These are phyloP conservation scores for Notodonta dromedarius DNA, from an alignment of 2,888 invertebrate genomes.

Conservation along the genomic window DNA sequence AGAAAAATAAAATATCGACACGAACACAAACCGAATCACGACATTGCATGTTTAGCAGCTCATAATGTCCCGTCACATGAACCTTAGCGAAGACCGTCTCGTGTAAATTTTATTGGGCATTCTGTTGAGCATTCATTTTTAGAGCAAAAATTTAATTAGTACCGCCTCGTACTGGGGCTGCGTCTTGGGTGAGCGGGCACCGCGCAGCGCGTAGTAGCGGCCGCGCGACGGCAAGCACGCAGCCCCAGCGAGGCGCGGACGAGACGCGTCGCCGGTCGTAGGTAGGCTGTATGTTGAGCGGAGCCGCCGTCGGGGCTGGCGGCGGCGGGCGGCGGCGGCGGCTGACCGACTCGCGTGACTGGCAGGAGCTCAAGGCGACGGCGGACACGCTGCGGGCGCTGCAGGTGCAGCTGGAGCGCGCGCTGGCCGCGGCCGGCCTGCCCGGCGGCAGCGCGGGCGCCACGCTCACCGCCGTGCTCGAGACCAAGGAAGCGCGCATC, in stretches of 20 bases:
- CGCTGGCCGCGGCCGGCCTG: constrained; percentile 86
- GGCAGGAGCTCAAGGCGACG: constrained; percentile 93
- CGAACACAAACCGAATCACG: constrained; percentile 74
- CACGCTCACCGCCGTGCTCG: constrained; percentile 91
- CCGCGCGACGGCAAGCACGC: constrained; percentile 42
- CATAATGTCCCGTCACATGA: constrained; percentile 79
- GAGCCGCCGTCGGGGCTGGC: constrained; percentile 55
- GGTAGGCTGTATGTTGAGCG: constrained; percentile 59
- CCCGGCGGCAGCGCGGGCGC: constrained; percentile 84
- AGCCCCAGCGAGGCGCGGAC: constrained; percentile 61
- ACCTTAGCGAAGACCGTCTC: constrained; percentile 79
- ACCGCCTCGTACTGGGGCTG: constrained; percentile 72
- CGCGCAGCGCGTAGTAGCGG: constrained; percentile 37
- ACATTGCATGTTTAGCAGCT: constrained; percentile 83
- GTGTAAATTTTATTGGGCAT: constrained; percentile 70
- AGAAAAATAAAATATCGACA: constrained; percentile 55
- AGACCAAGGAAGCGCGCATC: constrained; percentile 94
- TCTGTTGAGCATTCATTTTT: constrained; percentile 70
- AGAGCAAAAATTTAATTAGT: constrained; percentile 66
- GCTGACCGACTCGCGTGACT: constrained; percentile 70
- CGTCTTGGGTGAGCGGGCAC: constrained; percentile 53
- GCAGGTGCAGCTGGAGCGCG: constrained; percentile 91
- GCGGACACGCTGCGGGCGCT: constrained; percentile 93
- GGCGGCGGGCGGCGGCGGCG: constrained; percentile 70
- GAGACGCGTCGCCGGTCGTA: constrained; percentile 60